Evolutionary conservation across 2,888 invertebrate species (phyloP).

Genomic region (Troides aeacus): DNA sequence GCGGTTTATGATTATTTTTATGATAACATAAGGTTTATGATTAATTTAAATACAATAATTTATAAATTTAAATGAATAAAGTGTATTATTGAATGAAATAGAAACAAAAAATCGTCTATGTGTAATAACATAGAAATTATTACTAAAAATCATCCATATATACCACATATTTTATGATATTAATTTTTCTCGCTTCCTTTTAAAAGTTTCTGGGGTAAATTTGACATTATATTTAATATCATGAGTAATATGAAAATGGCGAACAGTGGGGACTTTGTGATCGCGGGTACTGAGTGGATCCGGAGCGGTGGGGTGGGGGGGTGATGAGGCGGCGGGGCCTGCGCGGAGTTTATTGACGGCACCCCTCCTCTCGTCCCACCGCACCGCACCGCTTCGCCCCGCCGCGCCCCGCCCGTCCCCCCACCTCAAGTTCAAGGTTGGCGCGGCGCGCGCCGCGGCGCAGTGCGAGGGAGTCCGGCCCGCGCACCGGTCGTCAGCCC

Average conservation of each 20-base stretch:
- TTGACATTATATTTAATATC: not conserved
- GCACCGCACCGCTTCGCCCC: slow-evolving; percentile 35
- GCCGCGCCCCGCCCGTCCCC: slow-evolving; percentile 54
- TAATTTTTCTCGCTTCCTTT: no score
- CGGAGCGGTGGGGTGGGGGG: slow-evolving; percentile 43
- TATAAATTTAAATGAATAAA: no score
- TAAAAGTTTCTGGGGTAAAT: no score
- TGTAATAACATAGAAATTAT: no score
- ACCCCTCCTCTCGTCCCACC: slow-evolving; percentile 56
- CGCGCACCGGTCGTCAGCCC: slow-evolving; percentile 80
- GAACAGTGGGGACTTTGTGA: slow-evolving; percentile 46
- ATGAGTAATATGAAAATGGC: slow-evolving; percentile 36
- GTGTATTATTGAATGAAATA: no score
- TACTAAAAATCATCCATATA: no score
- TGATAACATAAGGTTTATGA: no score
- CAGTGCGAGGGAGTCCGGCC: slow-evolving; percentile 81
- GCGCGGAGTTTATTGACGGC: slow-evolving; percentile 78
- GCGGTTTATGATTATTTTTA: no score
- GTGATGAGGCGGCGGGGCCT: slow-evolving; percentile 64
- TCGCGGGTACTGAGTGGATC: slow-evolving; percentile 40
- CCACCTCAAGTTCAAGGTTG: slow-evolving; percentile 81
- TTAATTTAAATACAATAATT: no score
- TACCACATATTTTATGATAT: no score
- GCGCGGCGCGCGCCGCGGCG: slow-evolving; percentile 80
- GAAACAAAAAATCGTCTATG: no score